Percentiles rank a stretch among this genome's conserved stretches.
phyloP scores from a whole-genome alignment of 2,797 vertebrate species.

The Sorex maritimensis region DNA sequence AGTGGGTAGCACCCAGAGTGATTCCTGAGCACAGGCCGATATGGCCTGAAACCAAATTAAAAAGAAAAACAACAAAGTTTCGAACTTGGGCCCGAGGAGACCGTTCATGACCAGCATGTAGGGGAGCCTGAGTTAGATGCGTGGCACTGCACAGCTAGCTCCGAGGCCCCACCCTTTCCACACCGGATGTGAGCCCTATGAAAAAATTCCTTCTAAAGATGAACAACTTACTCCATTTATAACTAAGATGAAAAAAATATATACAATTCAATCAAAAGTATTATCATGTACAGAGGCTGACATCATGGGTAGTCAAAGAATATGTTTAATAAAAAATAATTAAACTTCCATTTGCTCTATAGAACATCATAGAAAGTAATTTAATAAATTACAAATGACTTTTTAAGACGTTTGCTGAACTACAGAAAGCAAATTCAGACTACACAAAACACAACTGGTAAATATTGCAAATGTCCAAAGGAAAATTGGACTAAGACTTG shows the following conservation, averaged over 20 bases:
- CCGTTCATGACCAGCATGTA: not conserved
- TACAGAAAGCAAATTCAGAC: constrained; percentile 98
- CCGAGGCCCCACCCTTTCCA: not conserved
- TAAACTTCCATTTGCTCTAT: constrained; percentile 99
- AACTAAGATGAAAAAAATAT: constrained; percentile 72
- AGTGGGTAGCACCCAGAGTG: no score
- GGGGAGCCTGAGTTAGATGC: not conserved
- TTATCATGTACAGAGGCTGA: constrained; percentile 91
- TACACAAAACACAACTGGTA: constrained; percentile 99
- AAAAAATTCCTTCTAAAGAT: constrained; percentile 63
- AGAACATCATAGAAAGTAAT: constrained; percentile 99
- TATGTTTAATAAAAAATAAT: constrained; percentile 99
- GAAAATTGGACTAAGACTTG: constrained; percentile 95
- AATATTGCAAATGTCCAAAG: constrained; percentile 98
- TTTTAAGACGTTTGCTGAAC: constrained; percentile 98
- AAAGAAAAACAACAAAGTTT: not conserved
- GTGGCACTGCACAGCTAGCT: not conserved
- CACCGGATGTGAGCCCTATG: no score
- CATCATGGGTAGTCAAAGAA: constrained; percentile 98
- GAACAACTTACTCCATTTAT: constrained; percentile 56
- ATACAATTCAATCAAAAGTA: constrained; percentile 73
- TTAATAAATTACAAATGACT: constrained; percentile 99
- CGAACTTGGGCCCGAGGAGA: not conserved
- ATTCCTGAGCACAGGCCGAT: no score
- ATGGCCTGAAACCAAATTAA: no score